phyloP scores from a whole-genome alignment of 2,797 vertebrate species.

The Glyptemys insculpta region DNA sequence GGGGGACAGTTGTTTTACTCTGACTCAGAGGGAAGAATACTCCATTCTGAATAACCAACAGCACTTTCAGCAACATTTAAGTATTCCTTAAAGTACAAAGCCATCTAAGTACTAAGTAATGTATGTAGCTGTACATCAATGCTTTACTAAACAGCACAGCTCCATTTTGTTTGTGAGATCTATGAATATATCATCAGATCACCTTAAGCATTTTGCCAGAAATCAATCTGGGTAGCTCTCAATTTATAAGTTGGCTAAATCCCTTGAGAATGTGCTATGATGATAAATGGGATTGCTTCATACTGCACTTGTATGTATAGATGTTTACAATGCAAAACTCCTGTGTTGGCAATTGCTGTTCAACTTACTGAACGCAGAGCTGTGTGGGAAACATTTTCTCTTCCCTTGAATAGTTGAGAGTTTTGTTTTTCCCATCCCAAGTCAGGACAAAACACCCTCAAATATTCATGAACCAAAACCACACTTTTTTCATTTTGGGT shows the following conservation, averaged over 20 bases:
- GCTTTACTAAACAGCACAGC: background rate
- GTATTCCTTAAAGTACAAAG: background rate
- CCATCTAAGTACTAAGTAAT: background rate
- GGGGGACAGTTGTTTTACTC: background rate
- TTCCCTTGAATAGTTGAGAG: background rate
- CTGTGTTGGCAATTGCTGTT: background rate
- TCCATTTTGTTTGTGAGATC: conserved; percentile 3
- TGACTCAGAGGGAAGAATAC: background rate
- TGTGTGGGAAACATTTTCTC: background rate
- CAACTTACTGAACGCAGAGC: background rate
- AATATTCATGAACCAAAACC: background rate
- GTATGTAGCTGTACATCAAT: background rate
- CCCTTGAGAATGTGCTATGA: background rate
- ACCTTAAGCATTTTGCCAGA: background rate
- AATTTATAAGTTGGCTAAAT: background rate
- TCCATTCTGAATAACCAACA: background rate
- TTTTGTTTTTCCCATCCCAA: background rate
- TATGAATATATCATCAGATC: background rate
- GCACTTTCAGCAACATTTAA: background rate
- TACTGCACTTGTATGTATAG: background rate
- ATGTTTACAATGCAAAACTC: conserved; percentile 13
- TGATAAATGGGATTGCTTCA: background rate
- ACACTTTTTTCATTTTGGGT: background rate
- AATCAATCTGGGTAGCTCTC: background rate
- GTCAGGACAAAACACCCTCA: background rate